Evolutionary conservation across 2,888 invertebrate species (phyloP).

Genomic region (Scaptomyza reducta): DNA sequence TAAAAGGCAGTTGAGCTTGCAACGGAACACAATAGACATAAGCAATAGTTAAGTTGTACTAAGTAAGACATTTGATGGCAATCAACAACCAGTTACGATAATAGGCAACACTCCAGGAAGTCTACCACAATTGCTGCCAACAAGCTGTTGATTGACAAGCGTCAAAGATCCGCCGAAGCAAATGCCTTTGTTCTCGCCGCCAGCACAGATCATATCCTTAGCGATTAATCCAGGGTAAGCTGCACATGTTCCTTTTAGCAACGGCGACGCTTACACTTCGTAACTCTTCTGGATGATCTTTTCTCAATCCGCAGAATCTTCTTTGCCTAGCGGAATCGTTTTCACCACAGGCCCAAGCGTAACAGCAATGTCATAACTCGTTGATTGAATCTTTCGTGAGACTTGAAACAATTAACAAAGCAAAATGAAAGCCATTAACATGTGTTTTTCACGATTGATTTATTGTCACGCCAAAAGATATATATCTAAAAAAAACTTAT

Average conservation of each 20-base stretch:
- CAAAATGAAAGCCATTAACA: slow-evolving; percentile 10
- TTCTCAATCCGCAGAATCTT: background rate
- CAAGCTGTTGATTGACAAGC: background rate
- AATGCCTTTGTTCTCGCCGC: background rate
- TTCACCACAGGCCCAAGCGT: background rate
- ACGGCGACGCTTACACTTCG: background rate
- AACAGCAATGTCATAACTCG: background rate
- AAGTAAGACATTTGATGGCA: background rate
- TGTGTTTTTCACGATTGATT: slow-evolving; percentile 2
- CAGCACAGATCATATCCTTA: background rate
- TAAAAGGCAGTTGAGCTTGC: no score
- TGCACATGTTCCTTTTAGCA: background rate
- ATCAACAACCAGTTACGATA: background rate
- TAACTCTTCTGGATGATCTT: background rate
- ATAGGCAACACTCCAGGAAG: background rate
- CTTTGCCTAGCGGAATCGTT: background rate
- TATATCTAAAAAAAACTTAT: background rate
- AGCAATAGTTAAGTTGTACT: no score
- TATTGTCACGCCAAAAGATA: slow-evolving; percentile 9
- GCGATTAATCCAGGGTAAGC: background rate
- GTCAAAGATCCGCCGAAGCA: background rate
- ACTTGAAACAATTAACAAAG: background rate
- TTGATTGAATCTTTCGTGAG: background rate
- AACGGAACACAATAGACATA: no score
- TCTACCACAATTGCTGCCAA: background rate